Evolutionary conservation across 2,888 invertebrate species (phyloP).

Genomic region (Sinhomidia bicolor): DNA sequence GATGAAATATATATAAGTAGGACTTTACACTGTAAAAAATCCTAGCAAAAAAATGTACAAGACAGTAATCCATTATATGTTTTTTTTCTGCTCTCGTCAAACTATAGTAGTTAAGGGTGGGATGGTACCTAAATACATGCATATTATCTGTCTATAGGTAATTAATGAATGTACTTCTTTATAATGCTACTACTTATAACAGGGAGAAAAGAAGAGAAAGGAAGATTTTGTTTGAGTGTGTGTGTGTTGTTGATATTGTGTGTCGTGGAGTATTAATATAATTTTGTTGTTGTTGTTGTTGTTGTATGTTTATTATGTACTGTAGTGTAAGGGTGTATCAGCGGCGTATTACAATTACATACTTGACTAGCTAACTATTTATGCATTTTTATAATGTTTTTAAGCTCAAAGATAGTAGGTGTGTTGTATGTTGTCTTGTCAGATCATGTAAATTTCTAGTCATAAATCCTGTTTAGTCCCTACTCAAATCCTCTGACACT

Average conservation of each 20-base stretch:
- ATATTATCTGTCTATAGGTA: too few relatives aligned
- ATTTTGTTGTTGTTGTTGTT: neutral
- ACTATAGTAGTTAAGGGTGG: too few relatives aligned
- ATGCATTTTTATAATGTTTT: too few relatives aligned
- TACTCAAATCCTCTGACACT: conserved; percentile 60
- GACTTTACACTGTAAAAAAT: neutral
- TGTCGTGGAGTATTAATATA: neutral
- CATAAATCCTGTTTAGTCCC: conserved; percentile 68
- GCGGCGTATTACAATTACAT: neutral
- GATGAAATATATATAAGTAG: neutral
- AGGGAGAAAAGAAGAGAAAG: neutral
- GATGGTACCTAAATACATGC: too few relatives aligned
- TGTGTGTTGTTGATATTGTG: neutral
- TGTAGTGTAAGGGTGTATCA: too few relatives aligned
- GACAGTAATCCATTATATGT: too few relatives aligned
- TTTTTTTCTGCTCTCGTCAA: too few relatives aligned
- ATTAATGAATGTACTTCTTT: too few relatives aligned
- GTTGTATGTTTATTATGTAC: neutral
- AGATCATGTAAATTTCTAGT: conserved; percentile 72
- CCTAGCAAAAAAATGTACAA: too few relatives aligned
- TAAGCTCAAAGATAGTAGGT: conserved; percentile 52
- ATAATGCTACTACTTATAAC: too few relatives aligned
- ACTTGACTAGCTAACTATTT: neutral
- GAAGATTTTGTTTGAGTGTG: conserved; percentile 2
- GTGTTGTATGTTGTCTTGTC: conserved; percentile 54